Conservation (phyloP, 2,113 vertebrate genomes). For the Dendropsophus ebraccatus region DNA sequence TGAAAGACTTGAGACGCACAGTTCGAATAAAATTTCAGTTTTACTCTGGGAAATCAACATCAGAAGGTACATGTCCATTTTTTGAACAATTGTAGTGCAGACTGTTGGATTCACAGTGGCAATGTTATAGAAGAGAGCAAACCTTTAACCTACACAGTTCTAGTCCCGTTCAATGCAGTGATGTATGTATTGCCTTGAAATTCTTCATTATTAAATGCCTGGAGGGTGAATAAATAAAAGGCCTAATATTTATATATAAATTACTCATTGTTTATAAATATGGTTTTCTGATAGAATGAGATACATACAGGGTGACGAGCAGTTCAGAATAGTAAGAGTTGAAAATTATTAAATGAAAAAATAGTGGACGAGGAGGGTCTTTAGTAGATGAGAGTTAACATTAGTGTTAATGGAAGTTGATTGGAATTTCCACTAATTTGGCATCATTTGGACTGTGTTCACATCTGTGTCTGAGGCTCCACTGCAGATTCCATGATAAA, state of each 20-base stretch:
- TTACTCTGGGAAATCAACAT: slow-evolving; percentile 51
- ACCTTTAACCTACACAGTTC: neutral
- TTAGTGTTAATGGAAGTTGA: neutral
- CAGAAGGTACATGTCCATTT: slow-evolving; percentile 45
- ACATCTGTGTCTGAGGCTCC: neutral
- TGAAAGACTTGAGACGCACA: slow-evolving; percentile 33
- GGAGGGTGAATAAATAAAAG: neutral
- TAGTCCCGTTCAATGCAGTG: neutral
- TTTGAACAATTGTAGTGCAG: slow-evolving; percentile 33
- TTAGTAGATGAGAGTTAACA: neutral
- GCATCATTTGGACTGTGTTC: neutral
- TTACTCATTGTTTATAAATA: slow-evolving; percentile 20
- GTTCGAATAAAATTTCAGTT: slow-evolving; percentile 45
- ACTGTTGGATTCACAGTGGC: slow-evolving; percentile 42
- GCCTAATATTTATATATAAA: slow-evolving; percentile 16
- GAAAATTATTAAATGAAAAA: too few species aligned
- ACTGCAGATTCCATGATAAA: neutral
- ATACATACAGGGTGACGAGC: neutral
- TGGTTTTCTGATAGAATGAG: neutral
- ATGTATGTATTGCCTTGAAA: neutral
- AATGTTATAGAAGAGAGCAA: slow-evolving; percentile 34
- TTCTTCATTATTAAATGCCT: neutral
- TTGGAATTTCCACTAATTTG: neutral
- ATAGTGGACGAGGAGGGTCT: too few species aligned
- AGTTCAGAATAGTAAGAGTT: neutral